Base-by-base conservation (phyloP, 1,140 invertebrate species). In the Andrena cerasifolii region DNA sequence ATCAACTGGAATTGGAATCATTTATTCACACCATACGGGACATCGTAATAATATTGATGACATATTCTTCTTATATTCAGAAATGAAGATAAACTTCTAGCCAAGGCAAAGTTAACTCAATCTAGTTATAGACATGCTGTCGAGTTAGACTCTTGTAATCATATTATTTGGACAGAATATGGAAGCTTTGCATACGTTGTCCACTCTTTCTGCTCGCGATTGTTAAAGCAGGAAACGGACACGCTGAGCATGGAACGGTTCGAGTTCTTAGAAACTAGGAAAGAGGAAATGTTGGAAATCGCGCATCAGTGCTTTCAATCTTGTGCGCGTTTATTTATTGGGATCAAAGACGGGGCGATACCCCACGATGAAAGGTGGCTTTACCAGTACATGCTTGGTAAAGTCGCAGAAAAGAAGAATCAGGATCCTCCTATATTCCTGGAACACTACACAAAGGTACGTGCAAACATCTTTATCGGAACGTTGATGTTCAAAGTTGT, bases 331-430 rank as follows among this genome's bases (percentile, higher is more conserved):
- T 94, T 95, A 74, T 93, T 93, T 47, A 93, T 94, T 65, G 85
- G 76, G 24, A 81, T 83, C 14, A 89, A 90, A 8, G 91, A 93
- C 61, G 74, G 79, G 8, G 71, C 82, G 65, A 87, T 94, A 88
- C 93, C 94, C 65, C 94, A 95, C 43, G 96, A 97, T 86, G 97
- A 98, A 87, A 92, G 95, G 58, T 99, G 98, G 98, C 92, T 98
- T 16, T 95, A 97, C 87, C 96, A 97, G 88, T 99, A 98, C 87
- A 98, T 99, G 96, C 93, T 98, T 26, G 98, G 97, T 0, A 99
- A 99, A 94, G 96, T 98, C 58, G 94, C 95, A 0, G 97, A 98
- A 89, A 98, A 98, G 88, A 94, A 94, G 74, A 95, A 95, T 72
- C 94, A 95, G 79, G 93, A 95, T 78, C 95, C 96, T 0, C 93